Evolutionary conservation across 1,140 invertebrate species (phyloP).

Genomic region (Ceratitis capitata): DNA sequence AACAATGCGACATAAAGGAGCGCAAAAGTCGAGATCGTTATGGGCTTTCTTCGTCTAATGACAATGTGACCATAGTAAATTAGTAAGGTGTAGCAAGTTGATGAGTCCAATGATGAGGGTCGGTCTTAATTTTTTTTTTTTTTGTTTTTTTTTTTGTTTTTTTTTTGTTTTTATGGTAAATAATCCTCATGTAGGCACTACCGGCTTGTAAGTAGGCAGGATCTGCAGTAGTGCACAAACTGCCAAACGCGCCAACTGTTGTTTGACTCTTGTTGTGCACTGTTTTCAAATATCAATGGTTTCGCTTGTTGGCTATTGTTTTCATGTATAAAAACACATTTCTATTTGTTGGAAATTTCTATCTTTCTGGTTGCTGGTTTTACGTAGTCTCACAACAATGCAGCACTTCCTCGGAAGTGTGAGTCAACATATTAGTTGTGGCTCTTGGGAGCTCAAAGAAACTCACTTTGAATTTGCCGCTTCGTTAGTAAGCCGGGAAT

Average conservation of each 20-base stretch:
- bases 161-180: no score
- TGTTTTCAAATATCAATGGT: background rate
- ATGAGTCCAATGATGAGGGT: constrained; percentile 30
- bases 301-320: background rate
- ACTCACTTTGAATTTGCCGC: background rate
- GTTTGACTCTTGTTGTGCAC: background rate
- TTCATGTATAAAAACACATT: background rate
- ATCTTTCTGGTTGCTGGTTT: background rate
- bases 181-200: background rate
- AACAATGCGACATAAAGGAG: background rate
- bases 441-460: background rate
- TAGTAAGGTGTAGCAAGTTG: background rate
- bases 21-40: background rate
- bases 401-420: background rate
- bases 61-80: constrained; percentile 26
- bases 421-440: background rate
- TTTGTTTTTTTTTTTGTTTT: no score
- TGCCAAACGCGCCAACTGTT: background rate
- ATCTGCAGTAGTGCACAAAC: background rate
- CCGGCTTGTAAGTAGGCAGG: background rate
- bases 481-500: background rate
- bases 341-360: background rate
- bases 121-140: no score
- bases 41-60: background rate
- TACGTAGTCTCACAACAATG: background rate